Conservation (phyloP, 2,888 invertebrate genomes). For the Parnassius orleans region DNA sequence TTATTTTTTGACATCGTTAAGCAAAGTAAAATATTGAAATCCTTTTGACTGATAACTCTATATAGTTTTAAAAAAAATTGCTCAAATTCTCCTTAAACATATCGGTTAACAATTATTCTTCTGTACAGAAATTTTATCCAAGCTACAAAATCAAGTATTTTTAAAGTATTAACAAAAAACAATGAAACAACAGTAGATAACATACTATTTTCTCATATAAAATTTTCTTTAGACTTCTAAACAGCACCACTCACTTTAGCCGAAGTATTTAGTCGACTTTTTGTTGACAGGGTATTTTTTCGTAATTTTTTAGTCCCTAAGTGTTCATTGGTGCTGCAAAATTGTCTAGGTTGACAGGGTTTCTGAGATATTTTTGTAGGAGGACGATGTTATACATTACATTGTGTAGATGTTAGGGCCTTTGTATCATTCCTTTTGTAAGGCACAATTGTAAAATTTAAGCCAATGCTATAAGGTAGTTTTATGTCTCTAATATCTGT, state of each 20-base stretch:
- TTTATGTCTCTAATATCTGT: constrained; percentile 18
- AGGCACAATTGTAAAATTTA: constrained; percentile 60
- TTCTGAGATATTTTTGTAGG: constrained; percentile 57
- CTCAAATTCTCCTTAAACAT: constrained; percentile 18
- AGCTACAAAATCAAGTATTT: no score
- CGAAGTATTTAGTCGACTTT: neutral
- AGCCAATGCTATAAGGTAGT: constrained; percentile 45
- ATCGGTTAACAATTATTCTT: constrained; percentile 11
- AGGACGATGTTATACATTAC: constrained; percentile 45
- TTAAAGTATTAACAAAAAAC: no score
- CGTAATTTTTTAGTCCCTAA: constrained; percentile 47
- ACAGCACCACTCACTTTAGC: constrained; percentile 1
- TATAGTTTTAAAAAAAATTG: neutral
- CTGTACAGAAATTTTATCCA: neutral
- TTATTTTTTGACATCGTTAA: neutral
- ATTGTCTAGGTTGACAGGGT: constrained; percentile 63
- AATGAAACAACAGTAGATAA: neutral
- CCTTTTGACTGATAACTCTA: neutral
- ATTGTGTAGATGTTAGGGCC: constrained; percentile 46
- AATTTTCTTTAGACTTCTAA: neutral
- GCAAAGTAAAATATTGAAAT: neutral
- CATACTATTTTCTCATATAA: constrained; percentile 1
- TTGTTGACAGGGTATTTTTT: constrained; percentile 33
- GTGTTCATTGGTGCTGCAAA: constrained; percentile 73
- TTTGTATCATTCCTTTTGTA: constrained; percentile 63